A percentile compares a stretch with the other conserved stretches of the same genome.
These are phyloP conservation scores for Solenopsis invicta DNA, from an alignment of 1,140 invertebrate species.

Conservation along the genomic window DNA sequence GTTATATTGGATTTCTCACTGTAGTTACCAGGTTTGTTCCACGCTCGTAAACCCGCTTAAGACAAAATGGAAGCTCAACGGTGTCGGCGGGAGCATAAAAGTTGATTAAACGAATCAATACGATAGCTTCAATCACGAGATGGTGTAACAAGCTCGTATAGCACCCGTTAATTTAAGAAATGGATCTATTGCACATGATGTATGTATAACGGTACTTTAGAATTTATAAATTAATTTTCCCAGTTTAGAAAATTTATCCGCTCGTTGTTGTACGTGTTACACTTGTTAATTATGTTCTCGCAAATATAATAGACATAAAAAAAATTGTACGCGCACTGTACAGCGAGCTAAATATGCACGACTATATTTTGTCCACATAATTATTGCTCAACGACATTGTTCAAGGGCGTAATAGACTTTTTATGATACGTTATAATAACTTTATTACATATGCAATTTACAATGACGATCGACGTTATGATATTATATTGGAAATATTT, in stretches of 20 bases:
- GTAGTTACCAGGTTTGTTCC: conserved; percentile 43
- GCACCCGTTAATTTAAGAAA: background rate
- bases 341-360: too few relatives aligned
- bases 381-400: too few relatives aligned
- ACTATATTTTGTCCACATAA: too few relatives aligned
- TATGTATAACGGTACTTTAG: background rate
- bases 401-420: too few relatives aligned
- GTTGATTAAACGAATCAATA: conserved; percentile 60
- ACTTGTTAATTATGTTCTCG: background rate
- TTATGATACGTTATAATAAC: too few relatives aligned
- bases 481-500: too few relatives aligned
- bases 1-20: conserved; percentile 58
- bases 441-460: too few relatives aligned
- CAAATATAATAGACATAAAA: background rate
- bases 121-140: conserved; percentile 29
- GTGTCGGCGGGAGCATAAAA: conserved; percentile 40
- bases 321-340: background rate
- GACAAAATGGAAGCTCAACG: conserved; percentile 33
- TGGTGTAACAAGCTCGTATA: background rate
- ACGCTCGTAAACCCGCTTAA: conserved; percentile 56
- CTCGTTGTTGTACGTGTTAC: background rate
- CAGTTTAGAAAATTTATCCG: background rate
- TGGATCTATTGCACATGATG: background rate
- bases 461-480: too few relatives aligned
- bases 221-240: conserved; percentile 2